Conservation (phyloP, 2,113 vertebrate species). For the Acrocephalus kingi region DNA sequence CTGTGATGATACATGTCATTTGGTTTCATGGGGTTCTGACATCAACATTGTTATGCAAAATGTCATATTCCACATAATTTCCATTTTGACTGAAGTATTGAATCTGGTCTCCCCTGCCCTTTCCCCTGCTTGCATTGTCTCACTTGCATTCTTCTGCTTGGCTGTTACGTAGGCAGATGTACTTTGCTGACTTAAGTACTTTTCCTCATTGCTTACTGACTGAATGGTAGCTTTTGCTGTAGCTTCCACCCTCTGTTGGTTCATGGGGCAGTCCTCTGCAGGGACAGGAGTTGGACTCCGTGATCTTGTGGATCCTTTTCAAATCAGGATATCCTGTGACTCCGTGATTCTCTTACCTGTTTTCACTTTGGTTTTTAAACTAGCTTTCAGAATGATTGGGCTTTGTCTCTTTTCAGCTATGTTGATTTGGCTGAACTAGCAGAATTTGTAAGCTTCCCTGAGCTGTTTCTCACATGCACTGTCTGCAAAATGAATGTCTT, state of each 20-base stretch:
- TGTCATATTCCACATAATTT: not conserved
- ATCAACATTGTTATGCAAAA: slow-evolving; percentile 28
- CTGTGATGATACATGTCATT: not conserved
- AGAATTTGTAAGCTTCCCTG: not conserved
- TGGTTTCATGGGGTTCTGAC: slow-evolving; percentile 2
- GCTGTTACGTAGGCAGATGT: not conserved
- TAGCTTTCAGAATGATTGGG: not conserved
- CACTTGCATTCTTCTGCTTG: not conserved
- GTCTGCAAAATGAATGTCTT: not conserved
- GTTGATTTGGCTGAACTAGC: not conserved
- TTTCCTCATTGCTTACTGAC: not conserved
- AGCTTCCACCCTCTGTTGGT: not conserved
- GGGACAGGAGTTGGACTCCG: not conserved
- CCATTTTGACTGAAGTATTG: not conserved
- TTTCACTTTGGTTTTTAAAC: not conserved
- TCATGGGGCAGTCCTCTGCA: not conserved
- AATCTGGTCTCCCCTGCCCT: not conserved
- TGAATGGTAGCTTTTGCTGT: not conserved
- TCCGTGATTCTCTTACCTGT: not conserved
- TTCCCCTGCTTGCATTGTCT: not conserved
- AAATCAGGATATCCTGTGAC: not conserved
- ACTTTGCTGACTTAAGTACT: not conserved
- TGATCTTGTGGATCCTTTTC: not conserved
- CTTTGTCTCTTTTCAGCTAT: not conserved
- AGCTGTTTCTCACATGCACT: not conserved